These are phyloP conservation scores for Gallinago undulata DNA, from an alignment of 2,113 vertebrate species.

Conservation along the genomic window DNA sequence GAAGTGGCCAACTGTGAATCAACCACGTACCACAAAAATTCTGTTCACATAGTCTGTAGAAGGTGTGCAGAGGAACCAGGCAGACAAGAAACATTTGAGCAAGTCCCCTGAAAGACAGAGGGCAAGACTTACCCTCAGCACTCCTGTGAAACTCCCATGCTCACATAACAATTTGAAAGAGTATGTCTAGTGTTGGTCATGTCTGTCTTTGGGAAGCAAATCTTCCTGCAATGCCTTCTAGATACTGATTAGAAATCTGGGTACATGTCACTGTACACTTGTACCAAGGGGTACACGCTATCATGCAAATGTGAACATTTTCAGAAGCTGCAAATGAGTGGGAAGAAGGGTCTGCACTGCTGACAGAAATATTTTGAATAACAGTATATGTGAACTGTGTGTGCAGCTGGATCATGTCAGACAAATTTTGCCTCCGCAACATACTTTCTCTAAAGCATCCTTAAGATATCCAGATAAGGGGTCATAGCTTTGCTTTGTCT, in stretches of 20 bases:
- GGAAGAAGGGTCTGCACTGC: neutral
- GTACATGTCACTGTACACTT: neutral
- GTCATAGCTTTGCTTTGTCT: neutral
- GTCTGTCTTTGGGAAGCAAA: neutral
- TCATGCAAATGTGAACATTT: neutral
- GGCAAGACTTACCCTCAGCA: neutral
- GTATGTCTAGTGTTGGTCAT: neutral
- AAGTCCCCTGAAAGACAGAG: neutral
- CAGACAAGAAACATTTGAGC: neutral
- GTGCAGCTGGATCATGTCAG: neutral
- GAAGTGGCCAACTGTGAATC: neutral
- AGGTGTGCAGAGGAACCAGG: neutral
- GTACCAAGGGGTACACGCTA: neutral
- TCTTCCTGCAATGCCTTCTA: neutral
- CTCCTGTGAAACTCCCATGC: neutral
- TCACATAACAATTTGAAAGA: neutral
- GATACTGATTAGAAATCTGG: neutral
- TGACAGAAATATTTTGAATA: neutral
- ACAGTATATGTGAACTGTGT: neutral
- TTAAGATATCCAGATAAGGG: neutral
- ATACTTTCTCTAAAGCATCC: neutral
- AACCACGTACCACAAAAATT: neutral
- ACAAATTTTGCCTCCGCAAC: neutral
- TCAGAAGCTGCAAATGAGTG: neutral
- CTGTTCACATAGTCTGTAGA: neutral